These are phyloP conservation scores for Crocallis elinguaria DNA, from an alignment of 2,888 invertebrate species.

Conservation along the genomic window DNA sequence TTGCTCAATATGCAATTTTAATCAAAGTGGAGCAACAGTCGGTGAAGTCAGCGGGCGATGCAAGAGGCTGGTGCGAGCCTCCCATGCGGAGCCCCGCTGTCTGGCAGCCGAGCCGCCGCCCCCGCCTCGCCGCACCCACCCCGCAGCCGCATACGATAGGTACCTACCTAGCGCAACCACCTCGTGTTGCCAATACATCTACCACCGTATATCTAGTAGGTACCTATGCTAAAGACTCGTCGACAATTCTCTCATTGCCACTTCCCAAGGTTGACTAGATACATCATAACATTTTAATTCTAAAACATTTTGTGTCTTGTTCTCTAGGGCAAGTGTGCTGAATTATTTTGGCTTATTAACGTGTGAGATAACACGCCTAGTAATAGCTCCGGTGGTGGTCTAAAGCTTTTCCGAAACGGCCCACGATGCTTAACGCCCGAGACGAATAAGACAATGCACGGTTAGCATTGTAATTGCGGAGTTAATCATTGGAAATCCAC, in stretches of 20 bases:
- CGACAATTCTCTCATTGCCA: conserved; percentile 59
- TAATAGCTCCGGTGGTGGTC: background rate
- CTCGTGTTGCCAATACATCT: conserved; percentile 69
- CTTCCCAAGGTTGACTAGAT: conserved; percentile 53
- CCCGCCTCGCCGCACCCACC: conserved; percentile 46
- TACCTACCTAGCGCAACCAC: conserved; percentile 70
- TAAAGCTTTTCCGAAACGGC: background rate
- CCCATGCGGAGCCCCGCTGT: conserved; percentile 85
- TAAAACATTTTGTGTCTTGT: conserved; percentile 20
- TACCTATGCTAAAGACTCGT: conserved; percentile 47
- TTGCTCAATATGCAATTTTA: conserved; percentile 65
- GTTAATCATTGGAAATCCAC: background rate
- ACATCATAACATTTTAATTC: conserved; percentile 51
- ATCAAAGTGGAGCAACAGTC: conserved; percentile 78
- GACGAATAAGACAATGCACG: background rate
- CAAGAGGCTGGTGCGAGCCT: conserved; percentile 81
- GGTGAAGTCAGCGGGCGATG: conserved; percentile 73
- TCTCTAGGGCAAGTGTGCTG: conserved; percentile 4
- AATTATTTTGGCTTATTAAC: conserved; percentile 3
- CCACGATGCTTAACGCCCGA: background rate
- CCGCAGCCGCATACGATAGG: conserved; percentile 53
- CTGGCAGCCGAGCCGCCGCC: conserved; percentile 74
- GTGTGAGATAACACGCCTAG: background rate
- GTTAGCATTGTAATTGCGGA: background rate
- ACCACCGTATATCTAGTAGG: conserved; percentile 58